Evolutionary conservation across 2,797 vertebrate species (phyloP).

Genomic region (Linurgus olivaceus): DNA sequence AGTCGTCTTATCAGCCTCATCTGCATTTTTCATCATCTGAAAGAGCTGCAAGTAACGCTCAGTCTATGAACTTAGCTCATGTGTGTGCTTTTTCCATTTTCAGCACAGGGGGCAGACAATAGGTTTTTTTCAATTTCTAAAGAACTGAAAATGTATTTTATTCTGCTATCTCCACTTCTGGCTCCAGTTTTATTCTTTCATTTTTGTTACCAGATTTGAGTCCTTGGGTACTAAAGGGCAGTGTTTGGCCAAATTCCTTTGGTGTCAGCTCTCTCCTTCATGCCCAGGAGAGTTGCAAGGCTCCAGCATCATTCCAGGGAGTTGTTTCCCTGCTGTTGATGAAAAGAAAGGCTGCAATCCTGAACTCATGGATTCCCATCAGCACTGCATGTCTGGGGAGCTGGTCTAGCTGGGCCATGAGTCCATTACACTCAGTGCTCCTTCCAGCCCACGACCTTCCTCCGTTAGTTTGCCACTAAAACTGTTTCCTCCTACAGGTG

Average conservation of each 20-base stretch:
- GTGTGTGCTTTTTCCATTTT: background rate
- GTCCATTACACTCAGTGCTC: background rate
- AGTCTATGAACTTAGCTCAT: background rate
- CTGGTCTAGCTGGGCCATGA: background rate
- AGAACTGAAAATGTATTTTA: background rate
- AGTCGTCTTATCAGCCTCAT: background rate
- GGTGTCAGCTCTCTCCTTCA: background rate
- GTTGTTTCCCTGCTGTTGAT: background rate
- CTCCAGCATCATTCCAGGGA: background rate
- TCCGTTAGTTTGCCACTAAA: background rate
- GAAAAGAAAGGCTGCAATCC: background rate
- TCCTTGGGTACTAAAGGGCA: background rate
- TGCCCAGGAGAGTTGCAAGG: background rate
- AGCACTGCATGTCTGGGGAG: background rate
- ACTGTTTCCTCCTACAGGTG: background rate
- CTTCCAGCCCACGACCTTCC: fast-evolving
- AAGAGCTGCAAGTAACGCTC: constrained; percentile 1
- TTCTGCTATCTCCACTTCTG: background rate
- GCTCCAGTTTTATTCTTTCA: background rate
- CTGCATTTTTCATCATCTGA: constrained; percentile 31
- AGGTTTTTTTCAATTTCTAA: background rate
- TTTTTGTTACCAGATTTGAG: constrained; percentile 19
- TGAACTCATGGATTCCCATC: background rate
- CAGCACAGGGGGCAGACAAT: background rate
- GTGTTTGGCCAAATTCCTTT: background rate